These are phyloP conservation scores for Thalassophryne amazonica DNA, from an alignment of 2,797 vertebrate species.

Conservation along the genomic window DNA sequence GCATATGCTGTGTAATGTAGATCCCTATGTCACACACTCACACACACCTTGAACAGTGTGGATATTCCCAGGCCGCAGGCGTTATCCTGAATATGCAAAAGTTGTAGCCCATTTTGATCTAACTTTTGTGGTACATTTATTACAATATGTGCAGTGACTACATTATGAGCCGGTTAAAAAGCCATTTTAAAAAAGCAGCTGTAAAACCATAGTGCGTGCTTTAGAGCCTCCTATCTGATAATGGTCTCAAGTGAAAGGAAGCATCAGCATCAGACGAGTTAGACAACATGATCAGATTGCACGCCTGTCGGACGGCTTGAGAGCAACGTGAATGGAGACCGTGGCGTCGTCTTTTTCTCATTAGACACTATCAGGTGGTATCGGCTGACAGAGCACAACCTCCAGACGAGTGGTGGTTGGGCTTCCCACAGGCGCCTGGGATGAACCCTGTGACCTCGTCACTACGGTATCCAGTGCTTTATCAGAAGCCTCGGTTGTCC, in stretches of 20 bases:
- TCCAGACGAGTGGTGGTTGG: conserved; percentile 38
- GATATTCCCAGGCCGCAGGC: neutral
- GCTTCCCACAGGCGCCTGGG: conserved; percentile 16
- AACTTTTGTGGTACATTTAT: neutral
- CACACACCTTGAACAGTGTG: too few species aligned
- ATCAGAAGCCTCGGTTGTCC: conserved; percentile 28
- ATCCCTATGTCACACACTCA: too few species aligned
- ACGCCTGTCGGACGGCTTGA: conserved; percentile 30
- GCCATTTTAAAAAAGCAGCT: neutral
- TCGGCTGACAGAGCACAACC: conserved; percentile 54
- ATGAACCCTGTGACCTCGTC: conserved; percentile 50
- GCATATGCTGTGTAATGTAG: too few species aligned
- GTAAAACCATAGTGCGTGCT: neutral
- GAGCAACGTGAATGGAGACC: conserved; percentile 44
- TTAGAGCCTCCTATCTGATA: conserved; percentile 36
- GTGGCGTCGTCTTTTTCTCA: conserved; percentile 50
- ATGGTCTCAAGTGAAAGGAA: conserved; percentile 24
- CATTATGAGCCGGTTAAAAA: neutral
- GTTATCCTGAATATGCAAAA: neutral
- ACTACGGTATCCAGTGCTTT: conserved; percentile 32
- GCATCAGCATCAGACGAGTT: conserved; percentile 49
- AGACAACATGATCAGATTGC: conserved; percentile 64
- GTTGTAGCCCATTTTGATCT: neutral
- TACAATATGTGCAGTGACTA: neutral
- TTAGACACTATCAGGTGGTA: conserved; percentile 59